phyloP scores from a whole-genome alignment of 2,888 invertebrate species.

The Dicycla oo region DNA sequence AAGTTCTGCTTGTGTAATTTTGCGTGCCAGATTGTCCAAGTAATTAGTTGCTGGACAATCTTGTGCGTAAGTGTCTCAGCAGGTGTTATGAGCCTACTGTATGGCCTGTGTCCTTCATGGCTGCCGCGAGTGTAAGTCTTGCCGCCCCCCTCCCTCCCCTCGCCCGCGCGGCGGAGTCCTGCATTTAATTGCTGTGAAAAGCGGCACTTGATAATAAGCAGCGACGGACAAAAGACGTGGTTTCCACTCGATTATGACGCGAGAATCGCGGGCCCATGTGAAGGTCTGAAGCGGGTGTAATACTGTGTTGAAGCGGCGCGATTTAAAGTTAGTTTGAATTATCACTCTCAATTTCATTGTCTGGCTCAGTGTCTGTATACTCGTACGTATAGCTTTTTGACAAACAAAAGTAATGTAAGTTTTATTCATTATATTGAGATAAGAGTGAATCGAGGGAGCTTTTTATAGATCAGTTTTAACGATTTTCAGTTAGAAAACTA shows the following conservation, averaged over 20 bases:
- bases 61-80: not conserved
- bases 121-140: slow-evolving; percentile 3
- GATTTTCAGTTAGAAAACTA: not conserved
- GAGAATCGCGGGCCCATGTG: slow-evolving; percentile 20
- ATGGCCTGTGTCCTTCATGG: not conserved
- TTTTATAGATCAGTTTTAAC: not conserved
- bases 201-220: slow-evolving; percentile 77
- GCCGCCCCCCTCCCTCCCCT: not conserved
- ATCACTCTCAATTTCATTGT: not conserved
- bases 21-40: not conserved
- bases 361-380: not conserved
- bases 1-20: not conserved
- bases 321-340: not conserved
- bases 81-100: slow-evolving; percentile 5
- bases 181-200: slow-evolving; percentile 80
- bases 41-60: not conserved
- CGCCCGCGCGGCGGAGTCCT: slow-evolving; percentile 56
- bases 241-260: slow-evolving; percentile 71
- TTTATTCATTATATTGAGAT: not conserved
- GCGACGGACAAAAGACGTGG: slow-evolving; percentile 78
- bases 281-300: slow-evolving; percentile 23
- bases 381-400: too few relatives aligned
- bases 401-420: too few relatives aligned
- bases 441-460: too few relatives aligned
- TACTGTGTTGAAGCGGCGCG: not conserved